These are phyloP conservation scores for Zeus faber DNA, from an alignment of 2,113 vertebrate genomes.

Conservation along the genomic window DNA sequence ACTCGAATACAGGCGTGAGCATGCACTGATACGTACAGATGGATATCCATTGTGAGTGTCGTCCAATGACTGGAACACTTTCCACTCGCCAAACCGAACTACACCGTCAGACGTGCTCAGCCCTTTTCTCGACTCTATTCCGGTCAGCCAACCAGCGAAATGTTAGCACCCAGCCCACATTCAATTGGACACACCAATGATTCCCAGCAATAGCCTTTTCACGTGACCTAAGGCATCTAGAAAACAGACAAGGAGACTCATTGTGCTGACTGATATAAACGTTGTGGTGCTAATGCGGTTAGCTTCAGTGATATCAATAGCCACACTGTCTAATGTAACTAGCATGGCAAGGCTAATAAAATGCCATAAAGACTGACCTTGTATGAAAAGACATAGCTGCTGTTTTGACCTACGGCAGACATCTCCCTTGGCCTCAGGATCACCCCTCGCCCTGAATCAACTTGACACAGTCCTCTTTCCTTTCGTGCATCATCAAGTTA, in stretches of 20 bases:
- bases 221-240: slow-evolving; percentile 33
- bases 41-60: slow-evolving; percentile 24
- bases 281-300: slow-evolving; percentile 48
- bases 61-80: slow-evolving; percentile 30
- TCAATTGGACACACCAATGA: slow-evolving; percentile 51
- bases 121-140: slow-evolving; percentile 27
- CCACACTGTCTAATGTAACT: slow-evolving; percentile 39
- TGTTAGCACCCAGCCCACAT: slow-evolving; percentile 44
- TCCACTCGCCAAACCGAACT: slow-evolving; percentile 42
- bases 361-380: slow-evolving; percentile 21
- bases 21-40: slow-evolving; percentile 35
- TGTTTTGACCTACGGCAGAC: slow-evolving; percentile 14
- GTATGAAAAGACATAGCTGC: slow-evolving; percentile 22
- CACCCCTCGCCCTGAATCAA: slow-evolving; percentile 37
- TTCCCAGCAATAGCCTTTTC: slow-evolving; percentile 41
- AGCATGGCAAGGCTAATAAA: slow-evolving; percentile 33
- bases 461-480: slow-evolving; percentile 44
- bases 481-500: too few relatives aligned
- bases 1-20: slow-evolving; percentile 1
- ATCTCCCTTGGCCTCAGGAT: slow-evolving; percentile 31
- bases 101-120: slow-evolving; percentile 10
- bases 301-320: slow-evolving; percentile 47
- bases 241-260: slow-evolving; percentile 48
- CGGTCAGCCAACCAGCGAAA: slow-evolving; percentile 32
- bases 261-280: slow-evolving; percentile 49